These are phyloP conservation scores for Naja naja DNA, from an alignment of 2,113 vertebrate species.

Conservation along the genomic window DNA sequence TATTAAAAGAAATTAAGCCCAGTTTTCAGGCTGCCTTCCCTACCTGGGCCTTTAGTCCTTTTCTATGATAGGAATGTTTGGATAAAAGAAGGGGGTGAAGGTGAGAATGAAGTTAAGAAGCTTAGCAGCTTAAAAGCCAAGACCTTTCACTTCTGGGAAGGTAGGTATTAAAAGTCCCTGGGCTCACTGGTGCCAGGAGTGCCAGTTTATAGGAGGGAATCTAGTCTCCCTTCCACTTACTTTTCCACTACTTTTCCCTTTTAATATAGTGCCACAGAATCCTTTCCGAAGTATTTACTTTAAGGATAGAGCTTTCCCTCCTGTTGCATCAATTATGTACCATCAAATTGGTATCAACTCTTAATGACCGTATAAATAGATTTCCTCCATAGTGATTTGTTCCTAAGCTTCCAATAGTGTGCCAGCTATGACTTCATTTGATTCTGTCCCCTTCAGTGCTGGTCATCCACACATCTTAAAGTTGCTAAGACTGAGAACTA, in stretches of 20 bases:
- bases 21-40: fast-evolving
- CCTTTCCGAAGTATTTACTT: not conserved
- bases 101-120: slow-evolving; percentile 1
- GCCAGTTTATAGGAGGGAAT: not conserved
- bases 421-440: not conserved
- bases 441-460: not conserved
- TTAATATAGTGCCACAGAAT: not conserved
- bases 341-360: not conserved
- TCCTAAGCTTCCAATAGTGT: not conserved
- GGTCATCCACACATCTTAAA: not conserved
- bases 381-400: not conserved
- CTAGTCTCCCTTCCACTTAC: not conserved
- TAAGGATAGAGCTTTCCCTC: not conserved
- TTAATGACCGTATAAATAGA: not conserved
- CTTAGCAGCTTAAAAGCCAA: slow-evolving; percentile 12
- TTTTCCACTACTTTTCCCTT: not conserved
- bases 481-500: not conserved
- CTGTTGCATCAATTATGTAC: not conserved
- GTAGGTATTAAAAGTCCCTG: not conserved
- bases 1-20: slow-evolving; percentile 65
- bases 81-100: not conserved
- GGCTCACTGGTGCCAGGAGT: not conserved
- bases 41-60: not conserved
- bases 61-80: not conserved
- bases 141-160: not conserved